Evolutionary conservation across 1,140 invertebrate genomes (phyloP).

Genomic region (Antheraea mylitta): DNA sequence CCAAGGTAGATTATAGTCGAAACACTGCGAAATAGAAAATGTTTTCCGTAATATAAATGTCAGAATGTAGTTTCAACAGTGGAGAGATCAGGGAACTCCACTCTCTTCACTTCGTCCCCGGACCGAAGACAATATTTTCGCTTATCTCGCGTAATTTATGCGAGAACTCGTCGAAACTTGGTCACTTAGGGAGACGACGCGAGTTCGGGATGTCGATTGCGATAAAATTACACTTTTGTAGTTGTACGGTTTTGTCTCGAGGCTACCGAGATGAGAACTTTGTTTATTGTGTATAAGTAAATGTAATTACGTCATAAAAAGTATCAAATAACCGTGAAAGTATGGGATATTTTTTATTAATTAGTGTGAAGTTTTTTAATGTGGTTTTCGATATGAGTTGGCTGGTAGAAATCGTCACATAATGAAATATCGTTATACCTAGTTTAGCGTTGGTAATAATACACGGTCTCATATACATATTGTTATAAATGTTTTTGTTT

Average conservation of each 20-base stretch:
- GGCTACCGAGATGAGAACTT: conserved; percentile 1
- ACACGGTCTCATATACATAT: too few species aligned
- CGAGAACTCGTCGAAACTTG: conserved; percentile 43
- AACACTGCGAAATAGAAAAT: background rate
- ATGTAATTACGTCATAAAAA: too few species aligned
- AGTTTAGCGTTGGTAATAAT: too few species aligned
- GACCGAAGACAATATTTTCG: conserved; percentile 45
- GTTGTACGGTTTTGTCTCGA: conserved; percentile 10
- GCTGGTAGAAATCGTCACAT: too few species aligned
- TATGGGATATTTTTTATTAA: too few species aligned
- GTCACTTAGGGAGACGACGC: conserved; percentile 44
- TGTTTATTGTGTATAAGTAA: conserved; percentile 3
- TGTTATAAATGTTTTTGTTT: too few species aligned
- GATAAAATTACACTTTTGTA: conserved; percentile 36
- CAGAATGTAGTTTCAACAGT: background rate
- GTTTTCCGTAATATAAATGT: background rate
- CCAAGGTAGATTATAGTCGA: background rate
- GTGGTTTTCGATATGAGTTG: too few species aligned
- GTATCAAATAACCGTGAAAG: too few species aligned
- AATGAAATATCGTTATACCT: too few species aligned
- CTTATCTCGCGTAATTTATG: conserved; percentile 52
- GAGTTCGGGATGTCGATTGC: conserved; percentile 36
- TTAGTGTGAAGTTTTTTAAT: too few species aligned
- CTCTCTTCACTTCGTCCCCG: background rate
- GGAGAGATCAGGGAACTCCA: background rate